Conservation (phyloP, 2,888 invertebrate genomes). For the Amblyteles armatorius region DNA sequence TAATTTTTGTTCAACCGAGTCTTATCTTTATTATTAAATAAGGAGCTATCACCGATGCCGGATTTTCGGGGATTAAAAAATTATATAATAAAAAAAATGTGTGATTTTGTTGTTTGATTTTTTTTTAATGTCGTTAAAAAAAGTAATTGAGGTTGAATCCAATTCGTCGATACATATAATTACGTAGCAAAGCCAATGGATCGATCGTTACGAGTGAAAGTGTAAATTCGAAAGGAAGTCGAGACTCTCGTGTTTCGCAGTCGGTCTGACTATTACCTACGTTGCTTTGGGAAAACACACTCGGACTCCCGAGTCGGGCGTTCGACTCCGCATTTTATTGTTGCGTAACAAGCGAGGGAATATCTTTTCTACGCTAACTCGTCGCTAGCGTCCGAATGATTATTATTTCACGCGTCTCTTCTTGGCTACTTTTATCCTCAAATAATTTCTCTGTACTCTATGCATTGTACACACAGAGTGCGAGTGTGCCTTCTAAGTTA, state of each 20-base stretch:
- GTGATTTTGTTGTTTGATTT: too few relatives aligned
- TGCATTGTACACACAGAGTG: not conserved
- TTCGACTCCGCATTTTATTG: not conserved
- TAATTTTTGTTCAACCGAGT: too few relatives aligned
- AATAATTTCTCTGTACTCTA: not conserved
- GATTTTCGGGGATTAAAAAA: not conserved
- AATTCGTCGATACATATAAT: not conserved
- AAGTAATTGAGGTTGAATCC: not conserved
- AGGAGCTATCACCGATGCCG: not conserved
- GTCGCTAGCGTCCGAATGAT: not conserved
- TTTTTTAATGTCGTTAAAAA: not conserved
- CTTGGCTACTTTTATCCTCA: not conserved
- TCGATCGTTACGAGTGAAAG: slow-evolving; percentile 17
- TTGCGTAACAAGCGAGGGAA: slow-evolving; percentile 3
- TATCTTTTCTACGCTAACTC: not conserved
- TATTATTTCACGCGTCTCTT: not conserved
- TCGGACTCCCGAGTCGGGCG: not conserved
- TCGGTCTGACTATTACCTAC: not conserved
- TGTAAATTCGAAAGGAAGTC: slow-evolving; percentile 18
- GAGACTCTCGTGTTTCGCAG: slow-evolving; percentile 8
- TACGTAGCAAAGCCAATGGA: not conserved
- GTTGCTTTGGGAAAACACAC: not conserved
- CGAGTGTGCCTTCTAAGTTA: not conserved
- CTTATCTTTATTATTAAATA: too few relatives aligned
- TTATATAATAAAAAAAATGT: too few relatives aligned